These are phyloP conservation scores for Anoplius nigerrimus DNA, from an alignment of 2,888 invertebrate species.

Conservation along the genomic window DNA sequence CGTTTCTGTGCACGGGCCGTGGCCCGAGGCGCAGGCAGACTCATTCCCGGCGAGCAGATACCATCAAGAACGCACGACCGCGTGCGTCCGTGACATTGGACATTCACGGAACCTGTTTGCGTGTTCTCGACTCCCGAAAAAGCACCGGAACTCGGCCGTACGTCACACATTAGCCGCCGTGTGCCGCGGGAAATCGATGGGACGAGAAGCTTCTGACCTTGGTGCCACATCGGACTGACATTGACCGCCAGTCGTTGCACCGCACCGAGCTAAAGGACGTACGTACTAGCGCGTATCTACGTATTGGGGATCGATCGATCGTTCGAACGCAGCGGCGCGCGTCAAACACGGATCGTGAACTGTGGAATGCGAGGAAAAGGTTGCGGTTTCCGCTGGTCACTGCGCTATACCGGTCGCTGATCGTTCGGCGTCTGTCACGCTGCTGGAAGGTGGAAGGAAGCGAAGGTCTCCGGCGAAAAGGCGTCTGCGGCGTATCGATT, in stretches of 20 bases:
- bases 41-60: too few species aligned
- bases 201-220: constrained; percentile 19
- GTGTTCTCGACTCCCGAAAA: constrained; percentile 20
- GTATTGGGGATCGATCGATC: too few species aligned
- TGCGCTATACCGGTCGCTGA: too few species aligned
- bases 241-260: constrained; percentile 14
- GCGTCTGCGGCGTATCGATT: constrained; percentile 43
- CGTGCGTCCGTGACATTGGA: constrained; percentile 44
- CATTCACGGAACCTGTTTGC: constrained; percentile 41
- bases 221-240: constrained; percentile 9
- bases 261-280: too few species aligned
- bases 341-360: too few species aligned
- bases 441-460: not conserved
- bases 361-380: too few species aligned
- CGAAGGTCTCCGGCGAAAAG: constrained; percentile 13
- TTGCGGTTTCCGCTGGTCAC: too few species aligned
- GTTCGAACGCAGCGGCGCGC: too few species aligned
- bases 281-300: too few species aligned
- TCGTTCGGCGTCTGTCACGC: too few species aligned
- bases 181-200: constrained; percentile 26
- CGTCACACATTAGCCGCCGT: not conserved
- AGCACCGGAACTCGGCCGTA: constrained; percentile 6
- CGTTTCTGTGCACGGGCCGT: too few species aligned
- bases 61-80: not conserved
- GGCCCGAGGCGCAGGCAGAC: too few species aligned